phyloP scores from a whole-genome alignment of 2,888 invertebrate species.

The Candidula unifasciata region DNA sequence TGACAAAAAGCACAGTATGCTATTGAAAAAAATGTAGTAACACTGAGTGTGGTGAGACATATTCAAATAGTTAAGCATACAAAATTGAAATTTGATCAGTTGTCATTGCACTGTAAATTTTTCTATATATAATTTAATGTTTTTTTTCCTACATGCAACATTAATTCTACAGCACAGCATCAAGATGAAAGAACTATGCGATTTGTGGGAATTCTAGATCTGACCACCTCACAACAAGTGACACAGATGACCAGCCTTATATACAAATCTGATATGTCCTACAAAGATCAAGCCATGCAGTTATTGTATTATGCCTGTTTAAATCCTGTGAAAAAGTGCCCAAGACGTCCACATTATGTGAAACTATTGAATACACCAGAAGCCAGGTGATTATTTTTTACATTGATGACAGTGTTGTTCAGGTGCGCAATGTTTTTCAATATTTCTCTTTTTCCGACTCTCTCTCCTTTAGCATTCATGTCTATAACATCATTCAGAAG shows the following conservation, averaged over 20 bases:
- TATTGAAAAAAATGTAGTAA: no score
- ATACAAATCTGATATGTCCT: neutral
- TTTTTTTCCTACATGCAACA: neutral
- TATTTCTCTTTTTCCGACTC: no score
- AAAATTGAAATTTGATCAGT: no score
- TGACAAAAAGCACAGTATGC: no score
- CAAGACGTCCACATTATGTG: conserved; percentile 19
- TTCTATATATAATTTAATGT: neutral
- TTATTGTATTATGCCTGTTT: conserved; percentile 34
- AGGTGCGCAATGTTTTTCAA: no score
- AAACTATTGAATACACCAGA: conserved; percentile 16
- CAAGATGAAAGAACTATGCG: conserved; percentile 12
- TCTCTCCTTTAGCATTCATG: no score
- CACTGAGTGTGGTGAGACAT: no score
- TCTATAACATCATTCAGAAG: no score
- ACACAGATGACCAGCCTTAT: neutral
- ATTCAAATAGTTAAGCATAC: no score
- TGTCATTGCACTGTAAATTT: neutral
- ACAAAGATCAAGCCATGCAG: conserved; percentile 23
- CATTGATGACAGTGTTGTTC: no score
- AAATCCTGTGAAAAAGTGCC: conserved; percentile 14
- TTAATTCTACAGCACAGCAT: neutral
- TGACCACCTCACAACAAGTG: neutral
- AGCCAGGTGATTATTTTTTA: conserved; percentile 3
- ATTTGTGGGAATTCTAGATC: conserved; percentile 12